These are phyloP conservation scores for Chalcis sispes DNA, from an alignment of 2,888 invertebrate genomes.

Conservation along the genomic window DNA sequence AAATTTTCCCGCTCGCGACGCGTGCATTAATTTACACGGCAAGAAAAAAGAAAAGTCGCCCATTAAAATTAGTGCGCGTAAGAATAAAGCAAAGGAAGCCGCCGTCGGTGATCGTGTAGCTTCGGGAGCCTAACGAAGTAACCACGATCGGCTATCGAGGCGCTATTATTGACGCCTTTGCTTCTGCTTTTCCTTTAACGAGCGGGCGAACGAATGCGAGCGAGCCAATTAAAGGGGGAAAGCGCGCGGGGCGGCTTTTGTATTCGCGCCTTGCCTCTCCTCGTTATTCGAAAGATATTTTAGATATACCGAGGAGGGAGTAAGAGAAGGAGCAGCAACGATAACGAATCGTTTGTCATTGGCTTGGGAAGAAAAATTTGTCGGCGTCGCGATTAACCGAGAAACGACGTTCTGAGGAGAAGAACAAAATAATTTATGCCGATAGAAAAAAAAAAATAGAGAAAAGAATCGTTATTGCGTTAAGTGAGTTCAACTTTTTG, in stretches of 20 bases:
- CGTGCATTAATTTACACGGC: background rate
- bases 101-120: background rate
- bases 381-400: too few relatives aligned
- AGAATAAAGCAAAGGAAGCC: background rate
- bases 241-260: background rate
- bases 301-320: too few relatives aligned
- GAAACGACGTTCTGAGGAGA: too few relatives aligned
- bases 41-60: background rate
- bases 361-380: too few relatives aligned
- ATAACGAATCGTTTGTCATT: constrained; percentile 29
- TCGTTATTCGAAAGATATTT: constrained; percentile 21
- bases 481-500: too few relatives aligned
- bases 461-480: too few relatives aligned
- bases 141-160: background rate
- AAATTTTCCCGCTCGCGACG: background rate
- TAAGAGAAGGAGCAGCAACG: too few relatives aligned
- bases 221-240: constrained; percentile 29
- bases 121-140: constrained; percentile 38
- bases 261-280: background rate
- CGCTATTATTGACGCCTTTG: constrained; percentile 22
- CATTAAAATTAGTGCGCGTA: constrained; percentile 34
- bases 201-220: constrained; percentile 6
- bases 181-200: background rate
- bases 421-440: too few relatives aligned
- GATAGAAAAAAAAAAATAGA: too few relatives aligned